These are phyloP conservation scores for Herminia tarsipennalis DNA, from an alignment of 2,888 invertebrate species.

Conservation along the genomic window DNA sequence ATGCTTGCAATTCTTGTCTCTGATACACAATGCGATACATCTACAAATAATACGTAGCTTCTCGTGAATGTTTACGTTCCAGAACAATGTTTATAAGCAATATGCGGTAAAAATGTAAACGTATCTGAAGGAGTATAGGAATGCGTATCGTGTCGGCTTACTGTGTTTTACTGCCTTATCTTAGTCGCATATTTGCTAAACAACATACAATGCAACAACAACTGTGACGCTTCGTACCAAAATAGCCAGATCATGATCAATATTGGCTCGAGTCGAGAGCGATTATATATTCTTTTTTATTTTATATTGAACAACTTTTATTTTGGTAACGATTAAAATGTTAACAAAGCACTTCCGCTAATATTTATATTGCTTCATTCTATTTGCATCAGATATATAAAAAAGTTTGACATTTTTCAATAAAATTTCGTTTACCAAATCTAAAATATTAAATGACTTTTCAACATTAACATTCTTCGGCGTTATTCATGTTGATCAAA, in stretches of 20 bases:
- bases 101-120: constrained; percentile 69
- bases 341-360: too few species aligned
- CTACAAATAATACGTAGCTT: constrained; percentile 52
- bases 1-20: constrained; percentile 49
- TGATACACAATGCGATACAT: constrained; percentile 53
- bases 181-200: constrained; percentile 37
- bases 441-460: too few species aligned
- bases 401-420: too few species aligned
- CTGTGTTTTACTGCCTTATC: constrained; percentile 25
- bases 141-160: constrained; percentile 51
- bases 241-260: constrained; percentile 29
- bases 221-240: constrained; percentile 20
- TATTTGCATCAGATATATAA: too few species aligned
- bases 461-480: too few species aligned
- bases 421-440: too few species aligned
- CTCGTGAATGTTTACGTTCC: constrained; percentile 57
- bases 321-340: too few species aligned
- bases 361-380: too few species aligned
- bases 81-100: constrained; percentile 70
- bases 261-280: too few species aligned
- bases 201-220: constrained; percentile 30
- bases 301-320: too few species aligned
- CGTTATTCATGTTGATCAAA: too few species aligned
- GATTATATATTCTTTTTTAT: too few species aligned
- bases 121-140: constrained; percentile 49